Conservation (phyloP, 2,113 vertebrate species). For the Neodon shergylaensis region DNA sequence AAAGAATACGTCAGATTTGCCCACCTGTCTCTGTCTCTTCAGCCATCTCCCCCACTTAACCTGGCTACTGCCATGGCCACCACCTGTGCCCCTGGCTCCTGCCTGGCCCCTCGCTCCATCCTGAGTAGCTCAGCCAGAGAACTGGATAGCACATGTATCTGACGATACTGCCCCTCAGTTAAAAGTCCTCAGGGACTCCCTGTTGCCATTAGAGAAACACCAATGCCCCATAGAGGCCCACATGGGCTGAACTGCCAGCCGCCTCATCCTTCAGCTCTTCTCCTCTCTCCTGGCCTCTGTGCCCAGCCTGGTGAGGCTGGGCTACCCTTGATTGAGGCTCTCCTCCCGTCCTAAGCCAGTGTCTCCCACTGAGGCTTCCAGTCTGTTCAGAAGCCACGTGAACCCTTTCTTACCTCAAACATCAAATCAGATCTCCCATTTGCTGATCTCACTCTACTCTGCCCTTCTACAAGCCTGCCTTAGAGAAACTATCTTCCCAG, state of each 20-base stretch:
- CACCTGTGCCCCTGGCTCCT: fast-evolving
- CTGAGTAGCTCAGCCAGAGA: not conserved
- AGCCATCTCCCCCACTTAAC: not conserved
- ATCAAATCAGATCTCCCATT: not conserved
- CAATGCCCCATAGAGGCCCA: not conserved
- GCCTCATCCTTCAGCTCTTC: not conserved
- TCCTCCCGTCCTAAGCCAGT: not conserved
- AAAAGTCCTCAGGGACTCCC: not conserved
- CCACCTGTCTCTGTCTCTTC: not conserved
- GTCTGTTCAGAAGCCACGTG: not conserved
- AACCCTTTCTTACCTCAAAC: not conserved
- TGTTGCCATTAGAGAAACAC: not conserved
- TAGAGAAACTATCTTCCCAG: not conserved
- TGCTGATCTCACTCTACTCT: no score
- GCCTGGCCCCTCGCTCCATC: not conserved
- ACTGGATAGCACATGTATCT: fast-evolving
- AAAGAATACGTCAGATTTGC: not conserved
- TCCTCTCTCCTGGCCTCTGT: not conserved
- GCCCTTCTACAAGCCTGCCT: no score
- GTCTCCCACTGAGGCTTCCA: not conserved
- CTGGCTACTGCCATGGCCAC: not conserved
- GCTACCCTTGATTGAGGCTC: not conserved
- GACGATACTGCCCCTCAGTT: fast-evolving
- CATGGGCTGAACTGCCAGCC: not conserved
- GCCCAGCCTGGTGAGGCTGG: not conserved